Conservation (phyloP, 2,888 invertebrate species). For the Drosophila yooni region DNA sequence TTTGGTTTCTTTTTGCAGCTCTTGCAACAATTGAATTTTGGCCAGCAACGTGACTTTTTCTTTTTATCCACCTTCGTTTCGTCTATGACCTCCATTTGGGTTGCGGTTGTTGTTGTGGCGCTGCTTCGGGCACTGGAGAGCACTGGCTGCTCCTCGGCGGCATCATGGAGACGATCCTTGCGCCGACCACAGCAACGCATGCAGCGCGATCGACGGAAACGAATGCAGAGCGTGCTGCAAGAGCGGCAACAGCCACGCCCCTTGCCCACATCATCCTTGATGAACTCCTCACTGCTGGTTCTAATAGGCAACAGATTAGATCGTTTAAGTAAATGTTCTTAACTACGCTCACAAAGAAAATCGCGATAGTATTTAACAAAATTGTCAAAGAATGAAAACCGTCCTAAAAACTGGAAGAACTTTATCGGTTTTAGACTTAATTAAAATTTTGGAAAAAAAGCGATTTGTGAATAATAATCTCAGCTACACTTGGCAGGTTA, state of each 20-base stretch:
- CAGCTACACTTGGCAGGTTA: not conserved
- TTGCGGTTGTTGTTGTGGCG: slow-evolving; percentile 55
- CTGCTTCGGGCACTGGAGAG: slow-evolving; percentile 78
- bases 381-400: not conserved
- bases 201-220: slow-evolving; percentile 83
- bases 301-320: slow-evolving; percentile 45
- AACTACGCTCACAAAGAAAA: not conserved
- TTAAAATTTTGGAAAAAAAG: too few species aligned
- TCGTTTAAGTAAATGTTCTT: not conserved
- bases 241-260: slow-evolving; percentile 78
- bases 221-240: slow-evolving; percentile 83
- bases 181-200: slow-evolving; percentile 81
- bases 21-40: slow-evolving; percentile 84
- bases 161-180: slow-evolving; percentile 56
- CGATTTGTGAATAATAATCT: not conserved
- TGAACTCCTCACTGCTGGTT: slow-evolving; percentile 83
- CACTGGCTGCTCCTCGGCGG: slow-evolving; percentile 76
- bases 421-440: not conserved
- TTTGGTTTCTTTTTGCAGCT: slow-evolving; percentile 83
- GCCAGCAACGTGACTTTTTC: slow-evolving; percentile 82
- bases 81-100: slow-evolving; percentile 80
- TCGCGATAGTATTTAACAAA: not conserved
- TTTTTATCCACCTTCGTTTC: slow-evolving; percentile 64
- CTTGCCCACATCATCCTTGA: slow-evolving; percentile 70
- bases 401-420: not conserved